phyloP scores from a whole-genome alignment of 2,888 invertebrate genomes.

The Drosophila anomalata region DNA sequence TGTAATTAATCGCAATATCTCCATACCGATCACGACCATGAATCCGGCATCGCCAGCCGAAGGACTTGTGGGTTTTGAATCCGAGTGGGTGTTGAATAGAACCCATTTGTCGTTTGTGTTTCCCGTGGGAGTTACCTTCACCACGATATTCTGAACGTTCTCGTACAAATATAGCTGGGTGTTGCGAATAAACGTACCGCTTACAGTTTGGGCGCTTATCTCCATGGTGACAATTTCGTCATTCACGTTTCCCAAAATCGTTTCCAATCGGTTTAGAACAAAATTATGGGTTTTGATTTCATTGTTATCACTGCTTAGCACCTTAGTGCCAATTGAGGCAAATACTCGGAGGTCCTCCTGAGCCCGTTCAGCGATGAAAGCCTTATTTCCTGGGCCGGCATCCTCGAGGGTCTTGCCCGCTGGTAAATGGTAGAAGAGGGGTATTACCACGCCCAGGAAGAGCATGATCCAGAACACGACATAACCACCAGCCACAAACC shows the following conservation, averaged over 20 bases:
- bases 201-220: conserved; percentile 70
- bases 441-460: conserved; percentile 58
- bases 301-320: conserved; percentile 88
- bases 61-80: conserved; percentile 93
- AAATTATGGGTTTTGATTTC: conserved; percentile 87
- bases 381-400: conserved; percentile 70
- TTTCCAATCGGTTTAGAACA: conserved; percentile 64
- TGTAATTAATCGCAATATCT: conserved; percentile 84
- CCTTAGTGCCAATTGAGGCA: conserved; percentile 50
- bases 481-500: conserved; percentile 63
- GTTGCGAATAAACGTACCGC: conserved; percentile 62
- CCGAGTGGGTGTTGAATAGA: conserved; percentile 94
- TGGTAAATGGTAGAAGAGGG: conserved; percentile 60
- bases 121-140: conserved; percentile 71
- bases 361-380: conserved; percentile 88
- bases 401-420: conserved; percentile 51
- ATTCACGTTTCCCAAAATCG: conserved; percentile 58
- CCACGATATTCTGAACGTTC: conserved; percentile 80
- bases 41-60: conserved; percentile 84
- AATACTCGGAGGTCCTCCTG: conserved; percentile 44
- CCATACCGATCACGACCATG: conserved; percentile 87
- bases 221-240: conserved; percentile 74
- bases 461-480: conserved; percentile 61
- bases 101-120: conserved; percentile 59
- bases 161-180: conserved; percentile 71